Base-by-base conservation (phyloP, 2,888 invertebrate genomes). In the Notodonta ziczac region DNA sequence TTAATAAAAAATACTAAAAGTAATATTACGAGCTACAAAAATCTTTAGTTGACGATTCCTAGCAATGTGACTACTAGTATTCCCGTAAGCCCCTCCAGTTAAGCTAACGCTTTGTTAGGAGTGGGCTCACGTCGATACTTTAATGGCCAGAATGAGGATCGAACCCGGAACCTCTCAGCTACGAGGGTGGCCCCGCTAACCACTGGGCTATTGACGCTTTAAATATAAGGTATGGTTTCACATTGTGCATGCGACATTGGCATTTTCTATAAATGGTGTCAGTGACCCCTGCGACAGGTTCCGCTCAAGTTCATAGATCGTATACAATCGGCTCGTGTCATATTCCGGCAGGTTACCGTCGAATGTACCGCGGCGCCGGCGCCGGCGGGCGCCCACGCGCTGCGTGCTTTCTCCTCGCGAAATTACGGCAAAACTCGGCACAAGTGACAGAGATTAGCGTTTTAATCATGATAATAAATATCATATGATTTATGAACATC, bases 391-490 rank as follows among this genome's bases (percentile, higher is more conserved):
- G 56, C 56, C 40, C 24, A 42, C 42, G 42, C 56, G 13, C 4
- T 65, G 63, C 73, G 78, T 75, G 84, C 89, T 89, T 90, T 90
- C 88, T 84, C 88, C 82, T 78, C 78, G 80, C 76, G 71, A 80
- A 82, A 74, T 69, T 58, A 60, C 65, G 67, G 65, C 67, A 69
- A 60, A 71, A 68, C 58, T 60, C 60, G 59, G 70, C 65, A 65
- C 70, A 74, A 63, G 58, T 65, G 68, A 67, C 68, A 61, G 39
- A 55, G 55, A 55, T 55, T 39, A 6, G 55, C 55, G 55, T 9
- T 3, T 13, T 16, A 13, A 50, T 50, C 13, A 46, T 46, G n/a
- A 10, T 46, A n/a, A n/a, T 46, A 46, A 46, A 46, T 46, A 46
- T n/a, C n/a, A 46, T n/a, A n/a, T n/a, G 46, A 42, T 42, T 10